phyloP scores from a whole-genome alignment of 1,140 invertebrate species.

The Cyclargus thomasi region DNA sequence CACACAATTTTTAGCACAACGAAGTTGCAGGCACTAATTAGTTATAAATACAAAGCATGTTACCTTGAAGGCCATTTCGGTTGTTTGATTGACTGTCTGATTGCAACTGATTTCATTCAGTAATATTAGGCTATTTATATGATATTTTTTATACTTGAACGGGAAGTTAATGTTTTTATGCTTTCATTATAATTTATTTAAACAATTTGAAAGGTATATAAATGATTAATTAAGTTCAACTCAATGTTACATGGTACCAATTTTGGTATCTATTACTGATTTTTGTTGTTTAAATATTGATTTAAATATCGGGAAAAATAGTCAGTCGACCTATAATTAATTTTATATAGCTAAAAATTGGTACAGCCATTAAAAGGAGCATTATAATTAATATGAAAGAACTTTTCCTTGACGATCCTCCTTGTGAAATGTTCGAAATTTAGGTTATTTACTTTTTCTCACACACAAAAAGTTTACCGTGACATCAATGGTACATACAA shows the following conservation, averaged over 20 bases:
- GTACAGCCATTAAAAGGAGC: too few species aligned
- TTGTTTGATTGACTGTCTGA: conserved; percentile 11
- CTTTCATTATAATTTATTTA: background rate
- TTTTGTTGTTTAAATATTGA: background rate
- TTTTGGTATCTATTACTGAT: background rate
- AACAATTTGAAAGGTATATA: conserved; percentile 2
- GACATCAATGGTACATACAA: too few species aligned
- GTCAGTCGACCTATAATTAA: too few species aligned
- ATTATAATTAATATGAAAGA: too few species aligned
- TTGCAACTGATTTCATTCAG: conserved; percentile 6
- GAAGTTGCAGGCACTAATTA: too few species aligned
- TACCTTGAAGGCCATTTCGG: conserved; percentile 14
- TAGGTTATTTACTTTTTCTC: too few species aligned
- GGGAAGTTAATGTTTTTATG: conserved; percentile 11
- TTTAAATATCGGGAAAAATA: background rate
- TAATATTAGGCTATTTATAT: conserved; percentile 12
- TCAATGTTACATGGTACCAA: background rate
- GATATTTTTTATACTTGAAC: conserved; percentile 10
- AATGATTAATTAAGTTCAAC: background rate
- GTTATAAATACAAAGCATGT: background rate
- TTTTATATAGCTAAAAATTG: too few species aligned
- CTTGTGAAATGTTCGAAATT: too few species aligned
- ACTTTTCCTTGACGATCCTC: too few species aligned
- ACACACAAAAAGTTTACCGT: too few species aligned
- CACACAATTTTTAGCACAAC: too few species aligned